phyloP scores from a whole-genome alignment of 2,797 vertebrate genomes.

The Etheostoma perlongum region DNA sequence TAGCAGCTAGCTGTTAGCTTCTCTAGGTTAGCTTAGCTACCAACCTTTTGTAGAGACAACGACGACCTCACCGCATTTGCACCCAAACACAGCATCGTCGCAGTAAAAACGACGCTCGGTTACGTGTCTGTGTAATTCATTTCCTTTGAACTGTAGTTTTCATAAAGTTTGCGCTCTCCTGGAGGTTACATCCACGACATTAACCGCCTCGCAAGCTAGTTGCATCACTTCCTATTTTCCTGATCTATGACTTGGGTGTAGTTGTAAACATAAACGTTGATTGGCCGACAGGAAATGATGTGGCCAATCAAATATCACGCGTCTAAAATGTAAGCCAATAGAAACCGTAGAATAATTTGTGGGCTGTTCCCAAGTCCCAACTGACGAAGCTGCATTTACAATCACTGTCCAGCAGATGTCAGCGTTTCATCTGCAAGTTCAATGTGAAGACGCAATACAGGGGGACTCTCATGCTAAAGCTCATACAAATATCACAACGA shows the following conservation, averaged over 20 bases:
- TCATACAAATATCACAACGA: background rate
- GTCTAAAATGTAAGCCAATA: conserved; percentile 53
- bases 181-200: rapidly evolving
- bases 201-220: rapidly evolving
- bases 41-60: conserved; percentile 73
- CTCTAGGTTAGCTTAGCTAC: conserved; percentile 50
- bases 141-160: background rate
- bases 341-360: background rate
- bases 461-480: background rate
- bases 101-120: rapidly evolving
- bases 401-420: conserved; percentile 55
- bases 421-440: background rate
- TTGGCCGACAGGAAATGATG: background rate
- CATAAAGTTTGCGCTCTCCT: rapidly evolving
- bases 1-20: background rate
- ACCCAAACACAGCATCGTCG: conserved; percentile 56
- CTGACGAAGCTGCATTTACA: background rate
- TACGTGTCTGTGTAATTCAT: background rate
- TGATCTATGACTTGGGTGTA: conserved; percentile 22
- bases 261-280: conserved; percentile 46
- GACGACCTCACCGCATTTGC: conserved; percentile 45
- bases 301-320: conserved; percentile 48
- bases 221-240: background rate
- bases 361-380: conserved; percentile 29
- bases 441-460: no score